Evolutionary conservation across 2,797 vertebrate species (phyloP).

Genomic region (Phoxinus dragarum): DNA sequence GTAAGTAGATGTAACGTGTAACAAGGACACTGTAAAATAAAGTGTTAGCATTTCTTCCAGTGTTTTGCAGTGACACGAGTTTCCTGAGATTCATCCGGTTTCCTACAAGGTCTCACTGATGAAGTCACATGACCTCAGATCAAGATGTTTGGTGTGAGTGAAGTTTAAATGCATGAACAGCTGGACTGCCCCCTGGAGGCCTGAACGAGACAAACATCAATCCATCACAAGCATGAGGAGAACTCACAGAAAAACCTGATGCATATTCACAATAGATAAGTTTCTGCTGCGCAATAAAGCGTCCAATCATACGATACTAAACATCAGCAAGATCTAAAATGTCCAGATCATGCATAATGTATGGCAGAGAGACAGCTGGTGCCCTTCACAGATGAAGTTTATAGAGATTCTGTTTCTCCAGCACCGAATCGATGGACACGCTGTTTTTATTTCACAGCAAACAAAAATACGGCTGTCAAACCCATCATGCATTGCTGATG

Average conservation of each 20-base stretch:
- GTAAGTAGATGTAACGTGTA: too few relatives aligned
- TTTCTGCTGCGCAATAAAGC: not conserved
- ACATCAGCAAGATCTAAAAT: conserved; percentile 32
- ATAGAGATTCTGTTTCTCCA: conserved; percentile 36
- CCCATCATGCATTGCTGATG: conserved; percentile 35
- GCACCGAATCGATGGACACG: conserved; percentile 26
- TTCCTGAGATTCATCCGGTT: not conserved
- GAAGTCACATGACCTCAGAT: not conserved
- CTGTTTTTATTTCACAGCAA: conserved; percentile 33
- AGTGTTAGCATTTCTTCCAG: too few relatives aligned
- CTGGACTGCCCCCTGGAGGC: conserved; percentile 78
- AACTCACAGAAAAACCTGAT: not conserved
- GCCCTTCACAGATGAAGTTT: conserved; percentile 41
- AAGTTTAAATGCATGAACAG: conserved; percentile 54
- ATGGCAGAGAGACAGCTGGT: conserved; percentile 36
- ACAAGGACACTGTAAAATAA: too few relatives aligned
- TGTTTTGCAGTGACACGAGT: not conserved
- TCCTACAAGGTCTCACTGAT: too few relatives aligned
- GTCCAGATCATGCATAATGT: conserved; percentile 43
- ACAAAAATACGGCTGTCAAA: conserved; percentile 38
- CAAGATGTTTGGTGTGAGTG: not conserved
- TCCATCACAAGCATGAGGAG: not conserved
- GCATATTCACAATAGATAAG: conserved; percentile 6
- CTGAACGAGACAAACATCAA: conserved; percentile 54
- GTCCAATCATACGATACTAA: not conserved